Conservation (phyloP, 2,113 vertebrate genomes). For the Spea multiplicata region DNA sequence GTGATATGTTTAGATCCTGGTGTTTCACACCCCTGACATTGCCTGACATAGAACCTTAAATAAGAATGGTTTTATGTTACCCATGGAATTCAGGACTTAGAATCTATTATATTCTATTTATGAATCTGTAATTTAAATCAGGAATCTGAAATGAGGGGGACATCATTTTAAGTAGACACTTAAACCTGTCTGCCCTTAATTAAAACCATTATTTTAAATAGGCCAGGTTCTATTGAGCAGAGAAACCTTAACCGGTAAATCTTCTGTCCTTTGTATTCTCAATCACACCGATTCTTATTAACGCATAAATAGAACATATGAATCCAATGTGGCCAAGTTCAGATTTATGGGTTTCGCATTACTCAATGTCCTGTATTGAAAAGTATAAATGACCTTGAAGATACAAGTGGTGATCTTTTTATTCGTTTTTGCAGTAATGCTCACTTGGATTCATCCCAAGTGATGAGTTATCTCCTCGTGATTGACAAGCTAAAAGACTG, state of each 20-base stretch:
- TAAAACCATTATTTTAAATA: not conserved
- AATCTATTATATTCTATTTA: too few relatives aligned
- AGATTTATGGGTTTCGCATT: conserved; percentile 13
- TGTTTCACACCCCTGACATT: too few relatives aligned
- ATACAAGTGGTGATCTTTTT: conserved; percentile 18
- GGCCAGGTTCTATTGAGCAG: not conserved
- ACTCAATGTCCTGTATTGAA: not conserved
- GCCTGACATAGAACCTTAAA: too few relatives aligned
- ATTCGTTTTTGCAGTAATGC: conserved; percentile 20
- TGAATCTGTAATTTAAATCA: too few relatives aligned
- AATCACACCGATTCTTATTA: not conserved
- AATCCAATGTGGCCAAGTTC: not conserved
- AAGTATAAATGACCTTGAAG: conserved; percentile 23
- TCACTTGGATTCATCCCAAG: conserved; percentile 30
- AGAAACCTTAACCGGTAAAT: not conserved
- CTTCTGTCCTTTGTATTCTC: not conserved
- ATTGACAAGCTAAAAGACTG: conserved; percentile 28
- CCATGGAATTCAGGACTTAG: too few relatives aligned
- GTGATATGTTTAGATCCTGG: too few relatives aligned
- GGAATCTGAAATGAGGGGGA: too few relatives aligned
- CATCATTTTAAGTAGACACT: too few relatives aligned
- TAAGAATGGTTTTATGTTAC: too few relatives aligned
- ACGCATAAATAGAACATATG: conserved; percentile 6
- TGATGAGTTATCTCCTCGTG: conserved; percentile 24
- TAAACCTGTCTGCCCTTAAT: too few relatives aligned